Evolutionary conservation across 2,797 vertebrate genomes (phyloP), one percentile per base, ranked within the genome.

Genomic region (Xiphorhynchus erythropygius): DNA sequence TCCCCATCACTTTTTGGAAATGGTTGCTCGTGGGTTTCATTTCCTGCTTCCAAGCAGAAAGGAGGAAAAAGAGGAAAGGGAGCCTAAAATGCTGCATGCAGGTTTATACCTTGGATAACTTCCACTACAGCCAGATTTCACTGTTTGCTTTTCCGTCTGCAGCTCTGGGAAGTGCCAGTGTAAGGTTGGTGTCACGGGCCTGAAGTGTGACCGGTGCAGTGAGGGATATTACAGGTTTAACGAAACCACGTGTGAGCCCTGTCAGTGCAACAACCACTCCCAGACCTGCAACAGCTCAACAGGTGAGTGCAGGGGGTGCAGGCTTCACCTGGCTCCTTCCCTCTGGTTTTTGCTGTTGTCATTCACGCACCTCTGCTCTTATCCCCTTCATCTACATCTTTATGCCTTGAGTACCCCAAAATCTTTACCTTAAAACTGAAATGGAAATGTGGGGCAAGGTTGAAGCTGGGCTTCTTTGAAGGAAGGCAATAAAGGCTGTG

Each of bases 161-260:
- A 99, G 99, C 97, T 98, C 98, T 92, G 99, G 99, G 93, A 98
- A 94, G 62, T 99, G 99, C 94, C 98, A 95, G 86, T 99, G 99
- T 95, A 99, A 98, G 97, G 97, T 71, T 1, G 99, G 99, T 55
- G 98, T 99, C 69, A 98, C 97, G 0, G 99, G 96, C 59, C 98
- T 98, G 57, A 98, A 98, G 91, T 99, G 99, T 96, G 98, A 99
- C 23, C 98, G 90, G 50, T 99, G 99, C 97, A 98, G 98, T 46
- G 98, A 98, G 1, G 99, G 99, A 10, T 99, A 98, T 97, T 99
- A 98, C 93, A 97, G 97, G 93, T 98, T 99, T 96, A 99, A 98
- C 52, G 97, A 94, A 84, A 98, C 90, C 2, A 97, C 98, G 33
- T 99, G 99, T 27, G 97, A 97, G 88, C 99, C 97, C 2, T 99